phyloP scores from a whole-genome alignment of 2,888 invertebrate species.

The Andrena haemorrhoa region DNA sequence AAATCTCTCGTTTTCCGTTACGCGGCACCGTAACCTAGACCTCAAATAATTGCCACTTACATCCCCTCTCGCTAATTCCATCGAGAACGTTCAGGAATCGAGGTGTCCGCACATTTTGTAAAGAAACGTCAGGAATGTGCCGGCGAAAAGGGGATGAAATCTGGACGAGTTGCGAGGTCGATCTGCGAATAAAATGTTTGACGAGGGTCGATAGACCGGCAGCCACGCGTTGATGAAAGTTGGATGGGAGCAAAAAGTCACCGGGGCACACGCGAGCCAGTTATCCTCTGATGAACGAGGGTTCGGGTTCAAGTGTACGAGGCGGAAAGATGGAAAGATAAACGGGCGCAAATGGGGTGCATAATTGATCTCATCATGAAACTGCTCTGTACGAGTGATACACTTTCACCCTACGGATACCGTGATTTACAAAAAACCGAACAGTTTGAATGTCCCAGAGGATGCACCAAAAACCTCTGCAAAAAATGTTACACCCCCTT shows the following conservation, averaged over 20 bases:
- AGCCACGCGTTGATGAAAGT: conserved; percentile 15
- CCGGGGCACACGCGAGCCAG: conserved; percentile 22
- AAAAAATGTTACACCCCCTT: neutral
- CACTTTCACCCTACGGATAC: neutral
- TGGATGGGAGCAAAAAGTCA: conserved; percentile 25
- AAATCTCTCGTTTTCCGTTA: conserved; percentile 14
- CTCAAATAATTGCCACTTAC: conserved; percentile 32
- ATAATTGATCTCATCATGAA: conserved; percentile 26
- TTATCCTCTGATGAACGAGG: conserved; percentile 7
- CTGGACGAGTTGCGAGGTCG: neutral
- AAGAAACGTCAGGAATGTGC: neutral
- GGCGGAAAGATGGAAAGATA: conserved; percentile 31
- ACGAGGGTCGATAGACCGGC: conserved; percentile 25
- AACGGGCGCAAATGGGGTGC: conserved; percentile 4
- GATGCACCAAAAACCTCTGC: too few relatives aligned
- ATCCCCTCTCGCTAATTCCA: neutral
- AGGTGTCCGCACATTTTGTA: too few relatives aligned
- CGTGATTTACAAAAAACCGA: too few relatives aligned
- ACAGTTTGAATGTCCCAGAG: too few relatives aligned
- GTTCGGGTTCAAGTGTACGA: neutral
- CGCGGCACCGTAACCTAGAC: conserved; percentile 17
- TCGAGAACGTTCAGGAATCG: too few relatives aligned
- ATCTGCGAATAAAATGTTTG: conserved; percentile 8
- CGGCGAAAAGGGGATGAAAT: neutral
- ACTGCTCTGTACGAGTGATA: neutral